Evolutionary conservation across 2,113 vertebrate species (phyloP), one percentile per base, ranked within the genome.

Genomic region (Prionailurus bengalensis): DNA sequence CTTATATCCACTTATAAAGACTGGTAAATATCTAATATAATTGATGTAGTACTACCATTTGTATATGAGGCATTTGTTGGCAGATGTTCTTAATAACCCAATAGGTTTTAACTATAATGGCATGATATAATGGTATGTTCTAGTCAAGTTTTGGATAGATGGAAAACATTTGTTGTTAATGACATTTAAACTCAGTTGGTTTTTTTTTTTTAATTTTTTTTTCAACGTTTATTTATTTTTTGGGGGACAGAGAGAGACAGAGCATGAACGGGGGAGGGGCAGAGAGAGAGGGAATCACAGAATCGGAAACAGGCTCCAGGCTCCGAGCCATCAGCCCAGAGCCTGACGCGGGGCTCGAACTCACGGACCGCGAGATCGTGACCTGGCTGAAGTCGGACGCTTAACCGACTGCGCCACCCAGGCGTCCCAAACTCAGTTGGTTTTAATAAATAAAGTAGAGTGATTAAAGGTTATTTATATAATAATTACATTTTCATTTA

Each of bases 381-480:
- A 36, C 36, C 36, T 36, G 36, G 36, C 36, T 36, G 36, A 36
- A 36, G 36, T 36, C 36, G 36, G 36, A 36, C 36, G 36, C 36
- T 36, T 36, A 36, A 36, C 36, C 36, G 36, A 36, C 36, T 36
- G 36, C 36, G 2, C 36, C 36, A 36, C 36, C 36, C 36, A 36
- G 36, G 36, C 36, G 36, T 36, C 36, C 36, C 36, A 66, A 73
- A 71, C 29, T 66, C 58, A 48, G 51, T n/a, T 53, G 17, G 39
- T 94, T 90, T 96, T 63, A 68, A 93, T 9, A 53, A 96, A 84
- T 84, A 66, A 74, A 45, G 61, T 39, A 42, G 33, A 85, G 42
- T 45, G 29, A 42, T 42, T 63, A 3, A 25, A 61, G 15, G 9
- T 84, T 71, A 90, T 9, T 21, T 3, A 63, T 23, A 55, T 53